These are phyloP conservation scores for Chiloscyllium punctatum DNA, from an alignment of 2,797 vertebrate genomes.

Conservation along the genomic window DNA sequence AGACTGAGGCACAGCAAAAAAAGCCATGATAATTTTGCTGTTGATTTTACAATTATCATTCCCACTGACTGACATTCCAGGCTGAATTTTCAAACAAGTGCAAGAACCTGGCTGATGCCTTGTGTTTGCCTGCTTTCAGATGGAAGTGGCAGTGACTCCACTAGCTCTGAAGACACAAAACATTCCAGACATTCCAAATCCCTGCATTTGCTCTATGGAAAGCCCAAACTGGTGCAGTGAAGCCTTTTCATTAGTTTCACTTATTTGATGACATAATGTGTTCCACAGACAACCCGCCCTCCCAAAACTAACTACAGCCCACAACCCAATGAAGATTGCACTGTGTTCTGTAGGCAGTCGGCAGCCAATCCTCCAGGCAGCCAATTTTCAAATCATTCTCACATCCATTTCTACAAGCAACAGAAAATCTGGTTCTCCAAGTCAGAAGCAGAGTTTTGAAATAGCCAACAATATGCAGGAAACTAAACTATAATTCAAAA, in stretches of 20 bases:
- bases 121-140: no score
- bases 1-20: not conserved
- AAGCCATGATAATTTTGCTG: not conserved
- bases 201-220: no score
- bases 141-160: no score
- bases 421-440: no score
- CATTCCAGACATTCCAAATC: no score
- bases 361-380: not conserved
- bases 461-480: not conserved
- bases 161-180: no score
- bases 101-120: no score
- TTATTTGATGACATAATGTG: not conserved
- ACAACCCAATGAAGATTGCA: not conserved
- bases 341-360: not conserved
- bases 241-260: no score
- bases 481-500: not conserved
- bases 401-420: not conserved
- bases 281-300: not conserved
- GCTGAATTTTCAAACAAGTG: no score
- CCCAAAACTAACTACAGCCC: no score
- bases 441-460: not conserved
- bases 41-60: not conserved
- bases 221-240: no score
- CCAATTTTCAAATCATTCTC: not conserved
- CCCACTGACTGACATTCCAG: not conserved